Conservation (phyloP, 2,888 invertebrate species). For the Lacanobia oleracea region DNA sequence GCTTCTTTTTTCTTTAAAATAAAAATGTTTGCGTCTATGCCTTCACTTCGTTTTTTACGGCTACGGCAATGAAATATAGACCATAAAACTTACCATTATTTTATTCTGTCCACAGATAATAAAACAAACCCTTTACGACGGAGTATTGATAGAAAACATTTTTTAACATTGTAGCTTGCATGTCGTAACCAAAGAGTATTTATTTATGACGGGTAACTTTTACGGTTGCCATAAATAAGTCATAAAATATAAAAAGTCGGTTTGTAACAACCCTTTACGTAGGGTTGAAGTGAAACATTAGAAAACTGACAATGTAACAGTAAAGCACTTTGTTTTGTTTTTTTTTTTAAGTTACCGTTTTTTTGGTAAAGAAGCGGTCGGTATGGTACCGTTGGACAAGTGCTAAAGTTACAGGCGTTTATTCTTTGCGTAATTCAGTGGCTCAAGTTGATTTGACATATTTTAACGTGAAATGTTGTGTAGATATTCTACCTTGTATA, state of each 20-base stretch:
- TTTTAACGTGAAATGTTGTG: not conserved
- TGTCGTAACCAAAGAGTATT: slow-evolving; percentile 66
- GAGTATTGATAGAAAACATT: slow-evolving; percentile 52
- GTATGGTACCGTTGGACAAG: slow-evolving; percentile 3
- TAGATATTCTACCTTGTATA: not conserved
- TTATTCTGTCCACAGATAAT: slow-evolving; percentile 61
- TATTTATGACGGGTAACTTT: slow-evolving; percentile 66
- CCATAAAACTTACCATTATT: slow-evolving; percentile 60
- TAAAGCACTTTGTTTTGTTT: slow-evolving; percentile 17
- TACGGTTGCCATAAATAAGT: slow-evolving; percentile 60
- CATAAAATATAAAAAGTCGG: slow-evolving; percentile 62
- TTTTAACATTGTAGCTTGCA: slow-evolving; percentile 57
- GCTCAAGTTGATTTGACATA: not conserved
- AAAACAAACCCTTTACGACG: slow-evolving; percentile 61
- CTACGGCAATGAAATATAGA: slow-evolving; percentile 49
- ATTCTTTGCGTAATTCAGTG: not conserved
- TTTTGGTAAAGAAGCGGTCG: slow-evolving; percentile 13
- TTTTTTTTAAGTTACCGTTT: slow-evolving; percentile 38
- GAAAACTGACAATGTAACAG: slow-evolving; percentile 33
- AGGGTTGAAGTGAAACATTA: slow-evolving; percentile 64
- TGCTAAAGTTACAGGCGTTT: not conserved
- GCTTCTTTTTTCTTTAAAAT: not conserved
- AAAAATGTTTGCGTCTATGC: slow-evolving; percentile 4
- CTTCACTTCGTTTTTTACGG: slow-evolving; percentile 36
- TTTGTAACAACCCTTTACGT: slow-evolving; percentile 68